A percentile compares a stretch with the other conserved stretches of the same genome.
phyloP scores from a whole-genome alignment of 2,113 vertebrate species.

The Leptodactylus fuscus region DNA sequence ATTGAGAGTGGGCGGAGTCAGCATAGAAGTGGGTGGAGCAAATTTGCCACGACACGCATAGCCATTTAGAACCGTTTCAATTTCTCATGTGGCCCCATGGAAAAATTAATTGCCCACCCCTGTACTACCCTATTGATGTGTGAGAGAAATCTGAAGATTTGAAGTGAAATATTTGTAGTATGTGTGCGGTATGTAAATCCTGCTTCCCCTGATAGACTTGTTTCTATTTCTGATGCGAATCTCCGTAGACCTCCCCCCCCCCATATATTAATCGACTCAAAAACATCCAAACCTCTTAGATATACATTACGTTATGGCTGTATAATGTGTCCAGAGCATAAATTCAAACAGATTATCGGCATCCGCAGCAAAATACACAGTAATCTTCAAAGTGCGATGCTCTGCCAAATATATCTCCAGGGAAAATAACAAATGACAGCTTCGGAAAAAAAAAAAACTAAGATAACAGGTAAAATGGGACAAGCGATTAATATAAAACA shows the following conservation, averaged over 20 bases:
- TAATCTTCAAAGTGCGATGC: constrained; percentile 46
- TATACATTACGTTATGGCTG: constrained; percentile 17
- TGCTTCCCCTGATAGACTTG: not conserved
- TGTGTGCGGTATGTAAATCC: constrained; percentile 1
- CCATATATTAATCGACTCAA: constrained; percentile 18
- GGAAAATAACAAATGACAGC: constrained; percentile 36
- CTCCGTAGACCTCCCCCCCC: not conserved
- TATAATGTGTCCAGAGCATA: not conserved
- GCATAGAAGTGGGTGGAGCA: too few relatives aligned
- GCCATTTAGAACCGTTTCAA: too few relatives aligned
- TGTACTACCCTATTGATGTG: too few relatives aligned
- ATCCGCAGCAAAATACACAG: constrained; percentile 1
- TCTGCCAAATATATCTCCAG: constrained; percentile 44
- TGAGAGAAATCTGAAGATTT: too few relatives aligned
- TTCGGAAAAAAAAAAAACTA: not conserved
- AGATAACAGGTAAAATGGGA: constrained; percentile 21
- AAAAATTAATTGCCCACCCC: too few relatives aligned
- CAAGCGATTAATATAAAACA: not conserved
- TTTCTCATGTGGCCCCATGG: too few relatives aligned
- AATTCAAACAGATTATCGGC: constrained; percentile 46
- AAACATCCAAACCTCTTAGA: not conserved
- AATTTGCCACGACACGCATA: too few relatives aligned
- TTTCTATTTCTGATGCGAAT: constrained; percentile 24
- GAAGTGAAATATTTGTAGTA: too few relatives aligned
- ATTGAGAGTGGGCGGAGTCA: too few relatives aligned